These are phyloP conservation scores for Neria commutata DNA, from an alignment of 2,888 invertebrate genomes.

Conservation along the genomic window DNA sequence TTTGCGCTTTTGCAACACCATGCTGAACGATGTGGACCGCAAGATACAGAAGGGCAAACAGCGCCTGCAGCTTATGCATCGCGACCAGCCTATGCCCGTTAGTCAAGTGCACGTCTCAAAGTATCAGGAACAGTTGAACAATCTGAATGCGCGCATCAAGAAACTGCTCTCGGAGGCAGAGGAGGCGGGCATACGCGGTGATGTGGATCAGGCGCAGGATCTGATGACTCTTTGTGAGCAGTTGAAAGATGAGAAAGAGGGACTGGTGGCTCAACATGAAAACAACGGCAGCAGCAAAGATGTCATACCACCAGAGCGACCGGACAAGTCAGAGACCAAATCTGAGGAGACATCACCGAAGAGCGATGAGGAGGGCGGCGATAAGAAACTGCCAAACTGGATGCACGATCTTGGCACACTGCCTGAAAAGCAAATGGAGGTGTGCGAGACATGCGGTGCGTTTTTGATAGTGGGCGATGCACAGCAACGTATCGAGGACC, in stretches of 20 bases:
- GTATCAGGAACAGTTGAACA: conserved; percentile 85
- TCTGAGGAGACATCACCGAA: conserved; percentile 19
- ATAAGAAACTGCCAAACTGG: conserved; percentile 64
- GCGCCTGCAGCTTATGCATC: conserved; percentile 84
- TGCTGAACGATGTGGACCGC: conserved; percentile 94
- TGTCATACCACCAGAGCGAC: conserved; percentile 13
- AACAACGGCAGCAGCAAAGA: conserved; percentile 19
- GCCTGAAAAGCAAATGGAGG: conserved; percentile 98
- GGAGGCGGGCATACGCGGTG: conserved; percentile 91
- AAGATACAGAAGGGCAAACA: conserved; percentile 89
- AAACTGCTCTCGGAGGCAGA: conserved; percentile 91
- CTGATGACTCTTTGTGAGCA: conserved; percentile 95
- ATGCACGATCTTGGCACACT: conserved; percentile 82
- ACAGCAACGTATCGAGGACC: conserved; percentile 96
- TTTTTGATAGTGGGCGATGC: conserved; percentile 99
- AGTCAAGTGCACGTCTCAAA: conserved; percentile 77
- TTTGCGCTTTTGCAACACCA: conserved; percentile 86
- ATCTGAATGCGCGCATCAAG: conserved; percentile 87
- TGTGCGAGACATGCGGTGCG: conserved; percentile 97
- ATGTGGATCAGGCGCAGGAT: conserved; percentile 97
- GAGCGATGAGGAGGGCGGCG: conserved; percentile 15
- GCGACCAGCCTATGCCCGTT: conserved; percentile 69
- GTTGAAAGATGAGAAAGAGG: conserved; percentile 88
- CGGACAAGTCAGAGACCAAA: background rate
- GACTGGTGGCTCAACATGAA: conserved; percentile 78